These are phyloP conservation scores for Ploceus nigricollis DNA, from an alignment of 2,113 vertebrate genomes.

Conservation along the genomic window DNA sequence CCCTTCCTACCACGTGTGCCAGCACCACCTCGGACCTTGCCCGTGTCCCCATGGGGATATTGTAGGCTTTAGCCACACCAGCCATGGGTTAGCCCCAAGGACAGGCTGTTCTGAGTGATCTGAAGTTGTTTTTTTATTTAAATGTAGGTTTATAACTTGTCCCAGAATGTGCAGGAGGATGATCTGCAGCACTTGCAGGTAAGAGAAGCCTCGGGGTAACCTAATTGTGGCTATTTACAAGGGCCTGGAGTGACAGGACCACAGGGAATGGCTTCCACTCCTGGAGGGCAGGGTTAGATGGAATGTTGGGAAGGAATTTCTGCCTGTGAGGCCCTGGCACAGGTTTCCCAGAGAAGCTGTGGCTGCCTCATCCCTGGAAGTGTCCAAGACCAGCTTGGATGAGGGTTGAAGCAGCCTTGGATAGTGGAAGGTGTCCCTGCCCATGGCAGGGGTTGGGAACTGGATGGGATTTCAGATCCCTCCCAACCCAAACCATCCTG, in stretches of 20 bases:
- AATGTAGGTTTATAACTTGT: conserved; percentile 88
- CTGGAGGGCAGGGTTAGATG: not conserved
- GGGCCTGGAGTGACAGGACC: not conserved
- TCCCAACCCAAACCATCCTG: not conserved
- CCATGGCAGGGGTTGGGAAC: not conserved
- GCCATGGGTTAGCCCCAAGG: accelerated
- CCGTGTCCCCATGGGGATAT: not conserved
- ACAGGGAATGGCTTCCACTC: not conserved
- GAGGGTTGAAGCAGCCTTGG: accelerated
- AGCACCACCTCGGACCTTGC: not conserved
- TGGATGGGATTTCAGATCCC: not conserved
- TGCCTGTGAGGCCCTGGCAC: not conserved
- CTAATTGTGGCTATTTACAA: not conserved
- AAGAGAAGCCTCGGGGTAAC: not conserved
- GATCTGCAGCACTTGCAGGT: conserved; percentile 92
- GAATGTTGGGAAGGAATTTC: not conserved
- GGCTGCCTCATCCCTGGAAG: not conserved
- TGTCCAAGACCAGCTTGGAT: not conserved
- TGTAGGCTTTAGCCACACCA: accelerated
- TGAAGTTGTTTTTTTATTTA: not conserved
- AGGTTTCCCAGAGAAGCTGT: not conserved
- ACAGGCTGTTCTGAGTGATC: not conserved
- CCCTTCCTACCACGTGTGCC: not conserved
- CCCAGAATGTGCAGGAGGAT: conserved; percentile 90
- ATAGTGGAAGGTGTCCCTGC: not conserved